phyloP scores from a whole-genome alignment of 1,140 invertebrate genomes.

The Drosophila sechellia region DNA sequence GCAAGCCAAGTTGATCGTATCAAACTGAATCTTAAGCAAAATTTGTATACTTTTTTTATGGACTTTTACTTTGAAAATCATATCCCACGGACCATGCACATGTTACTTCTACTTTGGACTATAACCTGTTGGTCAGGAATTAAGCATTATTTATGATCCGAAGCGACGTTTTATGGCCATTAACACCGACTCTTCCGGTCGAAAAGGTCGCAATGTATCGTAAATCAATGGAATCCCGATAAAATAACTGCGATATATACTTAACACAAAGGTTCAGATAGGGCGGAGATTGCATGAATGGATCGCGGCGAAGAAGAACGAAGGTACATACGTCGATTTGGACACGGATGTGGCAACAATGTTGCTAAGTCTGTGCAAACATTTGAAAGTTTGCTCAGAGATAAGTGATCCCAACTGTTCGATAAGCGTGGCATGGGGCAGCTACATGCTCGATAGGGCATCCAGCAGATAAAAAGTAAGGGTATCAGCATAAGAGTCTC shows the following conservation, averaged over 20 bases:
- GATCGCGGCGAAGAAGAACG: slow-evolving; percentile 6
- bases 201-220: slow-evolving; percentile 31
- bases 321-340: slow-evolving; percentile 34
- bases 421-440: slow-evolving; percentile 53
- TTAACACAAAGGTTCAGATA: slow-evolving; percentile 42
- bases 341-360: slow-evolving; percentile 64
- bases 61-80: neutral
- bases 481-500: slow-evolving; percentile 49
- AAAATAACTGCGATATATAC: slow-evolving; percentile 22
- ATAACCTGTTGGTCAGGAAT: slow-evolving; percentile 54
- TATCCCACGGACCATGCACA: neutral
- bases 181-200: slow-evolving; percentile 51
- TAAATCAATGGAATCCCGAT: slow-evolving; percentile 69
- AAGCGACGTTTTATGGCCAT: slow-evolving; percentile 54
- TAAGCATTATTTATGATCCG: slow-evolving; percentile 41
- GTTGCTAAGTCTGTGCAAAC: slow-evolving; percentile 76
- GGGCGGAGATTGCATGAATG: slow-evolving; percentile 57
- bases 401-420: slow-evolving; percentile 61
- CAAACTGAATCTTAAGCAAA: no score
- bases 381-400: slow-evolving; percentile 70
- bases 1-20: no score
- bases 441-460: slow-evolving; percentile 63
- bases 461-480: slow-evolving; percentile 52
- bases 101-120: slow-evolving; percentile 9
- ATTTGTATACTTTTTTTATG: neutral